Evolutionary conservation across 2,888 invertebrate species (phyloP).

Genomic region (Peribatodes rhomboidaria): DNA sequence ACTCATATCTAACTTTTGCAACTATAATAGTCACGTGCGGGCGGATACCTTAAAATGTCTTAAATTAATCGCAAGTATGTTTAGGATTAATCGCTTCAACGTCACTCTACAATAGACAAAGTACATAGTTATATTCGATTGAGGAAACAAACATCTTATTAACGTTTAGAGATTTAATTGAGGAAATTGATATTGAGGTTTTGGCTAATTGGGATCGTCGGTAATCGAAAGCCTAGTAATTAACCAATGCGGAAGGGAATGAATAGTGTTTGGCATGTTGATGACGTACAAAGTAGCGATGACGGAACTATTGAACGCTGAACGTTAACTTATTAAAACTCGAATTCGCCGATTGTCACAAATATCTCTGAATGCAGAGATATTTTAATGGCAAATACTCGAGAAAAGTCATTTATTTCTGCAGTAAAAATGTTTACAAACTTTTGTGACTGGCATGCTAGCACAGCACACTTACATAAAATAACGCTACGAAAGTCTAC

Average conservation of each 20-base stretch:
- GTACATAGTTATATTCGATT: neutral
- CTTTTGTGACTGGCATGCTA: neutral
- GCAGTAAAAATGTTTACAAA: neutral
- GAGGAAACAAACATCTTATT: neutral
- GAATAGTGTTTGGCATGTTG: neutral
- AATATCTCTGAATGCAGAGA: neutral
- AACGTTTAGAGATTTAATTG: conserved; percentile 1
- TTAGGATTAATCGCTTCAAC: no score
- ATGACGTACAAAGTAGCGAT: neutral
- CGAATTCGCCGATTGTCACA: neutral
- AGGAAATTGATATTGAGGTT: conserved; percentile 11
- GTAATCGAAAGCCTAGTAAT: conserved; percentile 15
- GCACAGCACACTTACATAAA: conserved; percentile 26
- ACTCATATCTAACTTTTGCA: neutral
- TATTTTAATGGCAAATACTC: no score
- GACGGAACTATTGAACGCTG: neutral
- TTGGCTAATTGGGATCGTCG: neutral
- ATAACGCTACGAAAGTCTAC: conserved; percentile 50
- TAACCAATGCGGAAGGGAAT: neutral
- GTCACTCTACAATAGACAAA: neutral
- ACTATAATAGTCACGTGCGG: neutral
- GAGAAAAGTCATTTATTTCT: no score
- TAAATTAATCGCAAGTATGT: neutral
- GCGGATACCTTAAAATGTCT: neutral
- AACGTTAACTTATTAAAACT: neutral